Evolutionary conservation across 1,140 invertebrate species (phyloP).

Genomic region (Nasonia vitripennis): DNA sequence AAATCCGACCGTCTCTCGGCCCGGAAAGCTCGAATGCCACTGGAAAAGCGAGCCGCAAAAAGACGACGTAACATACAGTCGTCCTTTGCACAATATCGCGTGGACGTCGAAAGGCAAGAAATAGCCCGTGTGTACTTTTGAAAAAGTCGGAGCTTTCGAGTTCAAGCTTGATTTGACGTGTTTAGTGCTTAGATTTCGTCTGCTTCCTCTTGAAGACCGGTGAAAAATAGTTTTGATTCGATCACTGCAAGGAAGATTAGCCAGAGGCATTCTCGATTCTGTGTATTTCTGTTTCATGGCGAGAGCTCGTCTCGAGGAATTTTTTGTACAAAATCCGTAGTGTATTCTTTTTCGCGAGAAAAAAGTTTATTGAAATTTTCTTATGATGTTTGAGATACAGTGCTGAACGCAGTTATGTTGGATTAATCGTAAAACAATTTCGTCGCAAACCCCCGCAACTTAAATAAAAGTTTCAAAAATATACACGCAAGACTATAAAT

Average conservation of each 20-base stretch:
- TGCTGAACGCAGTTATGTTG: constrained; percentile 19
- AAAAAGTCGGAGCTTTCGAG: neutral
- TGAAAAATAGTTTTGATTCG: neutral
- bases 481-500: neutral
- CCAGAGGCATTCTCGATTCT: constrained; percentile 50
- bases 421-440: neutral
- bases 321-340: constrained; percentile 39
- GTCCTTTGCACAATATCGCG: constrained; percentile 13
- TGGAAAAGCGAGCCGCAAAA: constrained; percentile 24
- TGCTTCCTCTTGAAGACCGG: constrained; percentile 24
- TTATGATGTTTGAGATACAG: neutral
- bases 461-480: neutral
- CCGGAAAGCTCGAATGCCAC: constrained; percentile 23
- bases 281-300: neutral
- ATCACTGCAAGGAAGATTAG: neutral
- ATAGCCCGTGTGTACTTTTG: neutral
- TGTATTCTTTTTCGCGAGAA: constrained; percentile 2
- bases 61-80: constrained; percentile 9
- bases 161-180: neutral
- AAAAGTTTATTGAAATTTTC: neutral
- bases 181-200: neutral
- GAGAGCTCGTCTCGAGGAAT: constrained; percentile 40
- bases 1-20: neutral
- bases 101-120: constrained; percentile 9
- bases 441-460: neutral